A percentile compares a stretch with the other conserved stretches of the same genome.
Evolutionary conservation across 2,888 invertebrate genomes (phyloP).

Genomic region (Muschampia plurimacula): DNA sequence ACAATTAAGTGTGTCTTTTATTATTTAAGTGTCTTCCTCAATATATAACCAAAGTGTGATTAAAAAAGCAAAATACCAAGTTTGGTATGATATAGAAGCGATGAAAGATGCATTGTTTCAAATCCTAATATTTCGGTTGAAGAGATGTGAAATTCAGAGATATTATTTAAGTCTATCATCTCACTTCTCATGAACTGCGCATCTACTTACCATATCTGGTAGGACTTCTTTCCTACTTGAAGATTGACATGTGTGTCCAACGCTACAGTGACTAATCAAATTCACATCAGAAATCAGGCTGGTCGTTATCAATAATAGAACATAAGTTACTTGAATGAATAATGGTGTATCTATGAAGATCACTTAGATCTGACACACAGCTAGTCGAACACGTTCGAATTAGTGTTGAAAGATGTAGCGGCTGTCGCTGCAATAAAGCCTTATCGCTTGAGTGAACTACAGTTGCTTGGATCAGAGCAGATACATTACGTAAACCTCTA

Average conservation of each 20-base stretch:
- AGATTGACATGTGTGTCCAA: neutral
- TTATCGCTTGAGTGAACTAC: conserved; percentile 20
- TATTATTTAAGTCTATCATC: too few species aligned
- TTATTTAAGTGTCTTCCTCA: neutral
- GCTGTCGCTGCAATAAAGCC: conserved; percentile 28
- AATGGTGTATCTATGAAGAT: neutral
- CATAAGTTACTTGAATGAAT: neutral
- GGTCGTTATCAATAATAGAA: neutral
- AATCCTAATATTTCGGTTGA: too few species aligned
- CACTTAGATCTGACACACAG: neutral
- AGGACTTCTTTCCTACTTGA: too few species aligned
- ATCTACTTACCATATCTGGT: too few species aligned
- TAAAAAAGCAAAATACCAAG: neutral
- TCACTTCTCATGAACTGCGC: too few species aligned
- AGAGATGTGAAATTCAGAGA: too few species aligned
- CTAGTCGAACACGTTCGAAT: conserved; percentile 18
- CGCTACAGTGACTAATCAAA: neutral
- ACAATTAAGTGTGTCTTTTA: neutral
- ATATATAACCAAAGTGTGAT: neutral
- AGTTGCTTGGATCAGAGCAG: conserved; percentile 14
- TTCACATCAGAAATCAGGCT: neutral
- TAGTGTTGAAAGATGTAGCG: conserved; percentile 23
- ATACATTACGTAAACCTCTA: conserved; percentile 15
- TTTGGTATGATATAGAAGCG: neutral
- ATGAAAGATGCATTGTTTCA: too few species aligned